phyloP scores from a whole-genome alignment of 2,113 vertebrate genomes.

The Vimba vimba region DNA sequence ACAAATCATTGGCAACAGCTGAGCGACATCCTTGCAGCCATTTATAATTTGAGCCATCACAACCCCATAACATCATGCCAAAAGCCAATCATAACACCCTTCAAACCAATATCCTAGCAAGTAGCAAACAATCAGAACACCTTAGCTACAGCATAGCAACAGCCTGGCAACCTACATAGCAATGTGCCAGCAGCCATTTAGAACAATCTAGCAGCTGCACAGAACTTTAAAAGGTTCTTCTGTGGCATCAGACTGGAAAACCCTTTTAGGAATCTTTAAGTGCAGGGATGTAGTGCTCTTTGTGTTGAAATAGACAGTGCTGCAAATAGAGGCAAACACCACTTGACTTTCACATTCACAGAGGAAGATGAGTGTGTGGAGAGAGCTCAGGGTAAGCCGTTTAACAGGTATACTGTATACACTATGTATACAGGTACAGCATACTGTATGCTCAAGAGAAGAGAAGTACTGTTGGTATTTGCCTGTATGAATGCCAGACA shows the following conservation, averaged over 20 bases:
- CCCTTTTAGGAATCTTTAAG: neutral
- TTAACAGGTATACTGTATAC: constrained; percentile 4
- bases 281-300: constrained; percentile 1
- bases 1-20: no score
- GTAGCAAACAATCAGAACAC: neutral
- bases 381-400: neutral
- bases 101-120: neutral
- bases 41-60: no score
- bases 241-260: neutral
- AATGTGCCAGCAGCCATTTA: neutral
- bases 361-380: neutral
- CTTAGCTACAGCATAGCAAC: neutral
- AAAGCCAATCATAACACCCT: neutral
- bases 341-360: constrained; percentile 14
- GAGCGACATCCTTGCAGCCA: no score
- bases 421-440: no score
- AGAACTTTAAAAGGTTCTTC: neutral
- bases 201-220: neutral
- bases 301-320: constrained; percentile 2
- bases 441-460: neutral
- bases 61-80: no score
- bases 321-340: neutral
- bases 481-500: neutral
- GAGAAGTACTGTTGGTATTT: neutral
- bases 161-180: neutral